These are phyloP conservation scores for Anodontia alba DNA, from an alignment of 2,888 invertebrate species.

Conservation along the genomic window DNA sequence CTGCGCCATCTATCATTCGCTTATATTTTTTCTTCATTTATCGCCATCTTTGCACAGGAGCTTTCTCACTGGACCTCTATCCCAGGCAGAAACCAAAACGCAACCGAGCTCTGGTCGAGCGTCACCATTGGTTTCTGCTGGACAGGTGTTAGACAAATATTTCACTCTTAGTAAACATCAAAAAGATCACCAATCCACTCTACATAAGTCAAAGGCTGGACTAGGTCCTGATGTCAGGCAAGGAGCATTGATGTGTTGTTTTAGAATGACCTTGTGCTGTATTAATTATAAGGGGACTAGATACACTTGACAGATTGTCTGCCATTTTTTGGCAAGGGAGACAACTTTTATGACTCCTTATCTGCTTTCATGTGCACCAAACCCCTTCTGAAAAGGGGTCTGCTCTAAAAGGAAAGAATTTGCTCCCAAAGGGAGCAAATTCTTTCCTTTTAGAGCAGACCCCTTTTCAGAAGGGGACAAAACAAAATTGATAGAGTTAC, in stretches of 20 bases:
- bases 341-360: too few relatives aligned
- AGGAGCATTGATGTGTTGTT: conserved; percentile 45
- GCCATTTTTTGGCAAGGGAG: too few relatives aligned
- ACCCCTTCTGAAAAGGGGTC: too few relatives aligned
- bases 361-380: too few relatives aligned
- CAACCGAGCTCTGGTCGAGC: conserved; percentile 58
- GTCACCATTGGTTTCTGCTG: conserved; percentile 68
- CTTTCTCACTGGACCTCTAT: conserved; percentile 59
- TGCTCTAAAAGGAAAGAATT: too few relatives aligned
- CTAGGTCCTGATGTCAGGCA: conserved; percentile 63
- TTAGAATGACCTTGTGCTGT: neutral
- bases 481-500: too few relatives aligned
- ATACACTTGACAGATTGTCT: too few relatives aligned
- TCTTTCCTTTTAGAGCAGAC: too few relatives aligned
- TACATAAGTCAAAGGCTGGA: conserved; percentile 39
- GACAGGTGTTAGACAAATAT: conserved; percentile 72
- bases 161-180: conserved; percentile 69
- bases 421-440: too few relatives aligned
- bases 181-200: conserved; percentile 25
- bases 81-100: conserved; percentile 26
- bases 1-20: too few relatives aligned
- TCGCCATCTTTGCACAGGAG: conserved; percentile 58
- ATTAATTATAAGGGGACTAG: too few relatives aligned
- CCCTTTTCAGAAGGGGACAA: too few relatives aligned
- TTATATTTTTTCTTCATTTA: neutral